Percentiles rank a stretch among this genome's conserved stretches.
Evolutionary conservation across 2,113 vertebrate species (phyloP).

Genomic region (Argyrosomus japonicus): DNA sequence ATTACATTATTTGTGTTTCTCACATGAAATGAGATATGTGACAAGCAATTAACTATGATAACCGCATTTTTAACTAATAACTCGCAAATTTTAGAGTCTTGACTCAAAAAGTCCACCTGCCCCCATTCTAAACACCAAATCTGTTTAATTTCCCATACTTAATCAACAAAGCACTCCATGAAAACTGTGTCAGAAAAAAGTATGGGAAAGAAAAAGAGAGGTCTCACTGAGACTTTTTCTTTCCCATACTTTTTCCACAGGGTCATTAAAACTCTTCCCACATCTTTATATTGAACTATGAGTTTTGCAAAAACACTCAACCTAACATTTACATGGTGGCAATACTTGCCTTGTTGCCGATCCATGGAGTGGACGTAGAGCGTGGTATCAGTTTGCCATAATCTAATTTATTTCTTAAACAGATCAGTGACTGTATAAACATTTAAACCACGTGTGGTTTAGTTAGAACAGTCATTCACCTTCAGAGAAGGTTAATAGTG

Average conservation of each 20-base stretch:
- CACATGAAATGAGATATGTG: neutral
- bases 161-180: neutral
- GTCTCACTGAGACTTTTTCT: neutral
- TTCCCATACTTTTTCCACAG: neutral
- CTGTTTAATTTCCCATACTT: neutral
- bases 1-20: neutral
- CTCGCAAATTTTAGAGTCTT: neutral
- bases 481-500: neutral
- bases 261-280: neutral
- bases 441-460: neutral
- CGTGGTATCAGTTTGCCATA: neutral
- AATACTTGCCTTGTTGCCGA: neutral
- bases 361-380: neutral
- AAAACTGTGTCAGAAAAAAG: neutral
- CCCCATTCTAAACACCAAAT: neutral
- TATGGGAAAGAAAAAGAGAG: too few relatives aligned
- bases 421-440: neutral
- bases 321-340: too few relatives aligned
- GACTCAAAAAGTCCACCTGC: too few relatives aligned
- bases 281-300: neutral
- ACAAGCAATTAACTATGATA: neutral
- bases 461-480: neutral
- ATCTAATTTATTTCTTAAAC: neutral
- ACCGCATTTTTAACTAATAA: neutral
- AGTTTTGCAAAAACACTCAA: neutral